Conservation (phyloP, 1,140 invertebrate genomes). For the Macrocentrus cingulum region DNA sequence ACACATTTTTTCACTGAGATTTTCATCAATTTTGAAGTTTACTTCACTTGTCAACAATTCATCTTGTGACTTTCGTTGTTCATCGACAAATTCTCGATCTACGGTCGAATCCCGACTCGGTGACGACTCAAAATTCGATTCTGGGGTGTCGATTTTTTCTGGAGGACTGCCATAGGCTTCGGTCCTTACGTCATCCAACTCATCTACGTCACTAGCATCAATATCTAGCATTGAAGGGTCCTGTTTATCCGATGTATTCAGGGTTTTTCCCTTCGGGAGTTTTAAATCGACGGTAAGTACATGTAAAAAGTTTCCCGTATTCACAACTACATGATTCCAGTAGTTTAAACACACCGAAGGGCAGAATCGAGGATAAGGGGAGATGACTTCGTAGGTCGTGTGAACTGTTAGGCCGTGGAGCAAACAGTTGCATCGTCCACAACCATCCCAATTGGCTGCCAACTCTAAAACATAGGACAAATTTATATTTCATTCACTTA, state of each 20-base stretch:
- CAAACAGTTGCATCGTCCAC: slow-evolving; percentile 64
- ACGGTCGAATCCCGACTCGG: slow-evolving; percentile 41
- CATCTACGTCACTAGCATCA: slow-evolving; percentile 50
- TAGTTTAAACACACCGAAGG: slow-evolving; percentile 65
- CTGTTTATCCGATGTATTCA: slow-evolving; percentile 40
- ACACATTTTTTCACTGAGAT: slow-evolving; percentile 40
- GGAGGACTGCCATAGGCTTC: slow-evolving; percentile 43
- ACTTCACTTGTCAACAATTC: neutral
- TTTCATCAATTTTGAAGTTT: slow-evolving; percentile 42
- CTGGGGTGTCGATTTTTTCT: slow-evolving; percentile 41
- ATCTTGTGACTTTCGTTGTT: slow-evolving; percentile 32
- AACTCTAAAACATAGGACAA: slow-evolving; percentile 50
- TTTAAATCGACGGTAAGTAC: slow-evolving; percentile 63
- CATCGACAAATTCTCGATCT: slow-evolving; percentile 46
- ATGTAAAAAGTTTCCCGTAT: slow-evolving; percentile 73
- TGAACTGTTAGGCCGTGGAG: slow-evolving; percentile 71
- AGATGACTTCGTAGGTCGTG: slow-evolving; percentile 69
- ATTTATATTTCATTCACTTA: neutral
- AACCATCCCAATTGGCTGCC: slow-evolving; percentile 64
- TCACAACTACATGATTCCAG: slow-evolving; percentile 68
- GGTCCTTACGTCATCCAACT: slow-evolving; percentile 41
- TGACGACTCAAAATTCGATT: slow-evolving; percentile 35
- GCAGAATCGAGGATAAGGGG: slow-evolving; percentile 68
- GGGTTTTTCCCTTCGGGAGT: slow-evolving; percentile 40
- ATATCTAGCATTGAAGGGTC: slow-evolving; percentile 41